phyloP scores from a whole-genome alignment of 2,888 invertebrate genomes.

The Frankliniella fusca region DNA sequence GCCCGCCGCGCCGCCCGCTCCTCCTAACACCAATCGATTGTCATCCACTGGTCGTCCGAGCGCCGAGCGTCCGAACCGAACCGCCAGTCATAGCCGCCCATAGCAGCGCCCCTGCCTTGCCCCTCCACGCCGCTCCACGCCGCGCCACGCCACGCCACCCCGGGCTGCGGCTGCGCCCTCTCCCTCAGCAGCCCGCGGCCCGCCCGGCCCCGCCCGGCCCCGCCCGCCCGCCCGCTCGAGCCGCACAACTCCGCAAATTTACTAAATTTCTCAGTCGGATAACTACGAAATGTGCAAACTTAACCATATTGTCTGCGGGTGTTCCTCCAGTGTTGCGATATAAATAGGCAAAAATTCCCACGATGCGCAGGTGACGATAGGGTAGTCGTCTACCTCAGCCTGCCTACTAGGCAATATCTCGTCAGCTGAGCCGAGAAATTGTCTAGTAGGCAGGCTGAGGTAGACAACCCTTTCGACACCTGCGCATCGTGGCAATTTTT shows the following conservation, averaged over 20 bases:
- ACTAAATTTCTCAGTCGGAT: not conserved
- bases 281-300: not conserved
- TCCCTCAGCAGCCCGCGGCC: not conserved
- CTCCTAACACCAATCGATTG: constrained; percentile 21
- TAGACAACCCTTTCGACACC: too few relatives aligned
- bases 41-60: not conserved
- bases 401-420: too few relatives aligned
- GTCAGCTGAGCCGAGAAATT: too few relatives aligned
- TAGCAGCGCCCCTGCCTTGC: not conserved
- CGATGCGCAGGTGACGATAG: too few relatives aligned
- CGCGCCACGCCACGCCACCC: not conserved
- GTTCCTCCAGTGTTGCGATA: too few relatives aligned
- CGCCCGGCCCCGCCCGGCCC: not conserved
- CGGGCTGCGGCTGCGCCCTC: not conserved
- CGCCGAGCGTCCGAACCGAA: constrained; percentile 25
- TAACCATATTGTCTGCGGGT: not conserved
- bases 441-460: too few relatives aligned
- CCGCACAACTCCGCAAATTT: not conserved
- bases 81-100: constrained; percentile 14
- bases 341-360: too few relatives aligned
- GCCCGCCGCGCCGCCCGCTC: not conserved
- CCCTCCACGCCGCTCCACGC: not conserved
- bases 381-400: too few relatives aligned
- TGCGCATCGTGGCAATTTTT: too few relatives aligned
- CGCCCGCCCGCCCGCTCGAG: not conserved